These are phyloP conservation scores for Stratiomys singularior DNA, from an alignment of 2,888 invertebrate genomes.

Conservation along the genomic window DNA sequence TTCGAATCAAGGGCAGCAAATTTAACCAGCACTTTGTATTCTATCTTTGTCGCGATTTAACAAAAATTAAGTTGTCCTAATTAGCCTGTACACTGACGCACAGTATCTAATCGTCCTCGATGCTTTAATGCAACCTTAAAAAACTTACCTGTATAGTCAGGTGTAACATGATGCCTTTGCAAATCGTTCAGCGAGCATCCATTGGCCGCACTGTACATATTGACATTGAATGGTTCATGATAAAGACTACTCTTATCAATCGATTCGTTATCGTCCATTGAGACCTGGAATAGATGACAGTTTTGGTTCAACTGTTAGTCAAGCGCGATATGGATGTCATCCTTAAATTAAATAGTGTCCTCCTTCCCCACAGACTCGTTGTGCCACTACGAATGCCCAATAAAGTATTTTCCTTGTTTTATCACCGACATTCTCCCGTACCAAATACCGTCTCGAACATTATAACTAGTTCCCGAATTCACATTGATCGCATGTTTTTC, in stretches of 20 bases:
- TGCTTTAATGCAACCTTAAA: background rate
- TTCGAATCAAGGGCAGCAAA: too few species aligned
- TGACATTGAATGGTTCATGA: slow-evolving; percentile 67
- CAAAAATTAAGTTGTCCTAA: background rate
- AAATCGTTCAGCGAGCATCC: slow-evolving; percentile 66
- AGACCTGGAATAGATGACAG: slow-evolving; percentile 60
- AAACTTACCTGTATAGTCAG: slow-evolving; percentile 70
- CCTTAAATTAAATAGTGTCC: slow-evolving; percentile 28
- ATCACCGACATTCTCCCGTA: too few species aligned
- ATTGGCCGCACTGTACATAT: slow-evolving; percentile 66
- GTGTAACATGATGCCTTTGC: slow-evolving; percentile 67
- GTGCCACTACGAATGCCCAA: too few species aligned
- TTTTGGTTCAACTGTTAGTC: slow-evolving; percentile 53
- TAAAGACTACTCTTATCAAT: slow-evolving; percentile 67
- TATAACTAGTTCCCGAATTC: too few species aligned
- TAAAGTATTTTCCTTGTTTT: too few species aligned
- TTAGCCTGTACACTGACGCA: background rate
- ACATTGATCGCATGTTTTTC: background rate
- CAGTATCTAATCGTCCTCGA: background rate
- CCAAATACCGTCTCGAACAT: too few species aligned
- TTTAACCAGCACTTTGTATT: too few species aligned
- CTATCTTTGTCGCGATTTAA: too few species aligned
- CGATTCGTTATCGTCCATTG: slow-evolving; percentile 66
- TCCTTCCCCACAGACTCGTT: slow-evolving; percentile 19
- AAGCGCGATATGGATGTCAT: slow-evolving; percentile 23